Evolutionary conservation across 2,113 vertebrate species (phyloP).

Genomic region (Stercorarius parasiticus): DNA sequence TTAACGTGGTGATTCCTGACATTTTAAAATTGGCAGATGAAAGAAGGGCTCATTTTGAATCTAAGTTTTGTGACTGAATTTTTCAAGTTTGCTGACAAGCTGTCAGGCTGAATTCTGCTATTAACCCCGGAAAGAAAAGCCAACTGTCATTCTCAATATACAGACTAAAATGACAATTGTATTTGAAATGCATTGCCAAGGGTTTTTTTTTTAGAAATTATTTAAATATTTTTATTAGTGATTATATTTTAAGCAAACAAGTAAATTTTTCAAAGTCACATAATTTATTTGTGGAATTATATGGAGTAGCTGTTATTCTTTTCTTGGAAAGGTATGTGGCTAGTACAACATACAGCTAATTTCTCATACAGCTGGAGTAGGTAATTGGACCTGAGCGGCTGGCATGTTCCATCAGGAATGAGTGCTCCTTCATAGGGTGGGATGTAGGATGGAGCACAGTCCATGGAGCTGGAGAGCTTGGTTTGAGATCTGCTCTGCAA

Average conservation of each 20-base stretch:
- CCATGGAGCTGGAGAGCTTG: not conserved
- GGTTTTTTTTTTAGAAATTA: not conserved
- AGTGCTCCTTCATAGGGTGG: not conserved
- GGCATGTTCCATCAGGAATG: not conserved
- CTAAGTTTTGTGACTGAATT: slow-evolving; percentile 75
- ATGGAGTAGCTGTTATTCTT: rapidly evolving
- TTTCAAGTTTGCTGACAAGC: slow-evolving; percentile 81
- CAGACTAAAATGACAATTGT: slow-evolving; percentile 45
- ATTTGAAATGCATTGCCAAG: slow-evolving; percentile 56
- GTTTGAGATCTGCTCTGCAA: not conserved
- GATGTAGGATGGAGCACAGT: rapidly evolving
- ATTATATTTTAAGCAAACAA: not conserved
- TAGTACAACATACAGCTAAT: not conserved
- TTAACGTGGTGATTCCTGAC: slow-evolving; percentile 62
- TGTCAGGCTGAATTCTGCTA: slow-evolving; percentile 80
- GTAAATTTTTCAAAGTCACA: not conserved
- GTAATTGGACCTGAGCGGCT: not conserved
- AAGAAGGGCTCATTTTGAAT: slow-evolving; percentile 77
- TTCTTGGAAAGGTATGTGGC: rapidly evolving
- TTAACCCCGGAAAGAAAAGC: slow-evolving; percentile 75
- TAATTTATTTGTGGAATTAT: not conserved
- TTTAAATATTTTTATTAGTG: not conserved
- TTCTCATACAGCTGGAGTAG: rapidly evolving
- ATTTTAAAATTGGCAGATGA: slow-evolving; percentile 74
- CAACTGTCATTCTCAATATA: slow-evolving; percentile 76